Conservation (phyloP, 1,140 invertebrate species). For the Zaprionus lachaisei region DNA sequence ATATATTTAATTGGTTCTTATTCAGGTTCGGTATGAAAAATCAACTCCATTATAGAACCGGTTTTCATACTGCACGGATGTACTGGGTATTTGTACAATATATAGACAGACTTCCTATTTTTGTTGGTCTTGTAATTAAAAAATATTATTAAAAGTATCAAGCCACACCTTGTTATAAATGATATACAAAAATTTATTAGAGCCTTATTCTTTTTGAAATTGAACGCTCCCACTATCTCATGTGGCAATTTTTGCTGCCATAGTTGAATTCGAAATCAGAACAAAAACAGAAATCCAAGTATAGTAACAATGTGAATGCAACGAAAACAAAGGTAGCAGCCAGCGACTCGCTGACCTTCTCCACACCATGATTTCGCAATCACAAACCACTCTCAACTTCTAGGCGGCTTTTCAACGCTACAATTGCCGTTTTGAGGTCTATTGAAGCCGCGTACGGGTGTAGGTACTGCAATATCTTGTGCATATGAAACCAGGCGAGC, state of each 20-base stretch:
- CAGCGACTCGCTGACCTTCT: slow-evolving; percentile 69
- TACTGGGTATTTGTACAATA: too few relatives aligned
- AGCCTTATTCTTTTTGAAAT: slow-evolving; percentile 24
- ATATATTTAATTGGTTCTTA: neutral
- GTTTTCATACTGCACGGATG: neutral
- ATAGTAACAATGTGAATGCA: slow-evolving; percentile 47
- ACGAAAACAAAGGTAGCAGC: slow-evolving; percentile 42
- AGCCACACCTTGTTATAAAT: slow-evolving; percentile 9
- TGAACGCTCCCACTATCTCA: slow-evolving; percentile 38
- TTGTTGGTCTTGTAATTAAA: too few relatives aligned
- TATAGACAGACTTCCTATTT: too few relatives aligned
- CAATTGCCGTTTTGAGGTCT: slow-evolving; percentile 25
- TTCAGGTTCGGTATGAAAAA: neutral
- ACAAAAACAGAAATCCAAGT: slow-evolving; percentile 38
- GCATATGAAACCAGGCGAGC: slow-evolving; percentile 39
- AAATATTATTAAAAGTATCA: neutral
- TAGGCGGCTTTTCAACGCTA: slow-evolving; percentile 42
- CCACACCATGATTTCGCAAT: slow-evolving; percentile 63
- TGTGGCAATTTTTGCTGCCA: slow-evolving; percentile 18
- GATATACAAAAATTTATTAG: neutral
- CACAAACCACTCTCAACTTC: slow-evolving; percentile 33
- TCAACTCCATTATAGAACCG: neutral
- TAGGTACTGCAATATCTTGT: slow-evolving; percentile 27
- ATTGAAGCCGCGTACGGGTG: slow-evolving; percentile 15
- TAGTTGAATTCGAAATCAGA: slow-evolving; percentile 43